Conservation (phyloP, 2,113 vertebrate species). For the Candoia aspera region DNA sequence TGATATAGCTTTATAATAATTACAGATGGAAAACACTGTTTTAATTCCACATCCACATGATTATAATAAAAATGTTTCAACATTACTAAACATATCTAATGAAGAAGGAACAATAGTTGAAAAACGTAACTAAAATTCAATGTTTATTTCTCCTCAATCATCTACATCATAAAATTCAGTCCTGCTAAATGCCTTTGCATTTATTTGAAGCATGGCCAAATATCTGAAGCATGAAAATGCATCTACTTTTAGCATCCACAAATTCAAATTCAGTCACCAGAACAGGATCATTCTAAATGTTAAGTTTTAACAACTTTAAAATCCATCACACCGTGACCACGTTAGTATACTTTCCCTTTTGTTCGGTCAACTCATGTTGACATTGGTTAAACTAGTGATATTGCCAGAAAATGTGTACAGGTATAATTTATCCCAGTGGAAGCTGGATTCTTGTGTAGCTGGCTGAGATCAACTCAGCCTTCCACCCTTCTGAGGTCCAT, state of each 20-base stretch:
- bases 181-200: not conserved
- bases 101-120: too few relatives aligned
- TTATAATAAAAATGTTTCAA: too few relatives aligned
- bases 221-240: not conserved
- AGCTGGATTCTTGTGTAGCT: too few relatives aligned
- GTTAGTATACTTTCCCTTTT: conserved; percentile 1
- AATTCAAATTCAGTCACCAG: not conserved
- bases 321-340: not conserved
- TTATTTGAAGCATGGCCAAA: not conserved
- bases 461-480: too few relatives aligned
- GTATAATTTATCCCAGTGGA: too few relatives aligned
- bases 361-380: not conserved
- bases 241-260: conserved; percentile 18
- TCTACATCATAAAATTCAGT: not conserved
- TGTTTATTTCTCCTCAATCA: not conserved
- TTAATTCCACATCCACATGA: too few relatives aligned
- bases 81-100: too few relatives aligned
- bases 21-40: too few relatives aligned
- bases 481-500: too few relatives aligned
- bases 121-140: too few relatives aligned
- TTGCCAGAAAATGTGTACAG: conserved; percentile 20
- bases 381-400: conserved; percentile 3
- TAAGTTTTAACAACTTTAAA: not conserved
- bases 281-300: conserved; percentile 6
- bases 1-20: too few relatives aligned